A percentile compares a stretch with the other conserved stretches of the same genome.
Evolutionary conservation across 2,888 invertebrate species (phyloP).

Genomic region (Ectemnius lituratus): DNA sequence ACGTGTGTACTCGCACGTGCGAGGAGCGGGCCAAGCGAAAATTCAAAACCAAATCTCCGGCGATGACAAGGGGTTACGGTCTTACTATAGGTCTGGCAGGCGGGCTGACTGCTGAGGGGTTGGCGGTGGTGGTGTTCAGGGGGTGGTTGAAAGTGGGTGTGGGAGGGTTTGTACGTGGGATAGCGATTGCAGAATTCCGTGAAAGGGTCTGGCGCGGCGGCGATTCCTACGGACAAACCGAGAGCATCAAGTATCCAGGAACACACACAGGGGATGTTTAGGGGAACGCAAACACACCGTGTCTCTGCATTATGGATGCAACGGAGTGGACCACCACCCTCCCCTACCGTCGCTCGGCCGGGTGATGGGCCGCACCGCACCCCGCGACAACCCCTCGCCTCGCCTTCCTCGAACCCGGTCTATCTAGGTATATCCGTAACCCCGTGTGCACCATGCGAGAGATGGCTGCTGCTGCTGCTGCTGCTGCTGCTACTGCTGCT

Average conservation of each 20-base stretch:
- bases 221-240: slow-evolving; percentile 70
- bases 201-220: slow-evolving; percentile 49
- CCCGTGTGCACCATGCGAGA: slow-evolving; percentile 62
- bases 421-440: slow-evolving; percentile 45
- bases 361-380: slow-evolving; percentile 12
- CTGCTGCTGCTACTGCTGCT: no score
- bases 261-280: slow-evolving; percentile 72
- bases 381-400: slow-evolving; percentile 17
- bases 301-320: slow-evolving; percentile 76
- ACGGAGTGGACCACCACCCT: slow-evolving; percentile 70
- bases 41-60: slow-evolving; percentile 55
- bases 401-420: slow-evolving; percentile 25
- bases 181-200: slow-evolving; percentile 58
- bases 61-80: slow-evolving; percentile 10
- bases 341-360: slow-evolving; percentile 43
- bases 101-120: no score
- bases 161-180: background rate
- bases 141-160: background rate
- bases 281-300: slow-evolving; percentile 72
- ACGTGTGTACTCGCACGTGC: no score
- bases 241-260: slow-evolving; percentile 67
- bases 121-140: no score
- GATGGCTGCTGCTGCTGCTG: slow-evolving; percentile 46
- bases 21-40: slow-evolving; percentile 26
- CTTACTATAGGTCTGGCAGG: no score